Evolutionary conservation across 1,140 invertebrate species (phyloP), one percentile per base, ranked within the genome.

Genomic region (Cecropterus lyciades): DNA sequence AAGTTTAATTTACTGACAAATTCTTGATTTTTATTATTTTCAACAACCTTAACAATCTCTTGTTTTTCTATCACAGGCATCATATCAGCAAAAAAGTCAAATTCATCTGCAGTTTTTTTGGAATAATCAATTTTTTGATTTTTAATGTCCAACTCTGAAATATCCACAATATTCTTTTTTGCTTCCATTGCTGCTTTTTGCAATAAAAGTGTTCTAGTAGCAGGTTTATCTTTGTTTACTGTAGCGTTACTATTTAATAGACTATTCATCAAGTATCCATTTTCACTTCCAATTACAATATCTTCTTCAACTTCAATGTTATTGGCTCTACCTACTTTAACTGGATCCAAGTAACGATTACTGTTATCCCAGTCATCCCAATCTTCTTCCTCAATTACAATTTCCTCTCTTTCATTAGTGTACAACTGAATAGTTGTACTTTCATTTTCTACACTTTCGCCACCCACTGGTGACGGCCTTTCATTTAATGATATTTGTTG

Each of bases 11-110:
- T 93, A 59, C 84, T 88, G 70, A 82, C 86, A 5, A 89, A 68
- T 27, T 80, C 71, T 56, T 80, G 55, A 15, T 62, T 43, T 46
- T 67, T 68, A 8, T 79, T 66, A 3, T 77, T 65, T 48, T 85
- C 76, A 40, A 88, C 75, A 27, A 94, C 71, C 45, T 89, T 91
- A 0, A 92, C 65, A 17, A 94, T 80, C 42, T 93, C 93, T 8
- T 94, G 93, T 71, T 94, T 94, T 49, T 95, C 93, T 73, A 97
- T 97, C 4, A 96, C 93, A 5, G 96, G 96, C 72, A 95, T 95
- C 96, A 97, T 97, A 79, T 97, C 96, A 55, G 95, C 95, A 75
- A 97, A 97, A 72, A 96, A 97, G 79, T 97, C 95, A 74, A 95
- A 92, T 65, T 95, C 95, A 60, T 95, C 93, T 14, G 70, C 65